Conservation (phyloP, 2,888 invertebrate genomes). For the Nymphalis c-album region DNA sequence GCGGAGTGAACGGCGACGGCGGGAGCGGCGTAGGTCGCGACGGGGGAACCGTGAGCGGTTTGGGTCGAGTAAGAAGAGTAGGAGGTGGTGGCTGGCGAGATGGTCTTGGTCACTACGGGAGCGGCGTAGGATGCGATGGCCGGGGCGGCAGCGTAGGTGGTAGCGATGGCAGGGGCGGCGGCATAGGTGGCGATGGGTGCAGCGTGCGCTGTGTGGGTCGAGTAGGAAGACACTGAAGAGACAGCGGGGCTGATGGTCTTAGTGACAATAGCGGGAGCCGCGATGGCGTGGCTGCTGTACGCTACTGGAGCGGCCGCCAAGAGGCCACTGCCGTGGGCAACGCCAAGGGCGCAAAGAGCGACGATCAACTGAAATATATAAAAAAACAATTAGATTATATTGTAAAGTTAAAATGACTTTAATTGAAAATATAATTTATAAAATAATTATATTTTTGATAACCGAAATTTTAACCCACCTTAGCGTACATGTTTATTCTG, state of each 20-base stretch:
- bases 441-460: not conserved
- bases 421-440: slow-evolving; percentile 24
- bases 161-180: slow-evolving; percentile 51
- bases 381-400: not conserved
- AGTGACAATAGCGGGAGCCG: slow-evolving; percentile 65
- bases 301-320: slow-evolving; percentile 70
- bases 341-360: slow-evolving; percentile 82
- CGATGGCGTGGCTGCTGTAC: slow-evolving; percentile 70
- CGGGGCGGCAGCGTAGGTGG: slow-evolving; percentile 53
- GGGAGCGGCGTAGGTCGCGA: slow-evolving; percentile 45
- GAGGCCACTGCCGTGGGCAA: slow-evolving; percentile 81
- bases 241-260: slow-evolving; percentile 66
- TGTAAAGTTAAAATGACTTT: not conserved
- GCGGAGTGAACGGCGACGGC: slow-evolving; percentile 31
- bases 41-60: slow-evolving; percentile 43
- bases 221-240: slow-evolving; percentile 55
- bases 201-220: slow-evolving; percentile 48
- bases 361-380: slow-evolving; percentile 70
- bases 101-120: slow-evolving; percentile 41
- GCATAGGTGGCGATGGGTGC: slow-evolving; percentile 48
- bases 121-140: slow-evolving; percentile 51
- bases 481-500: slow-evolving; percentile 77
- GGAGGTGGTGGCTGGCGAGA: slow-evolving; percentile 42
- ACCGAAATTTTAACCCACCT: slow-evolving; percentile 8
- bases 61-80: slow-evolving; percentile 41